Percentiles rank a stretch among this genome's conserved stretches.
Evolutionary conservation across 1,140 invertebrate genomes (phyloP).

Genomic region (Drosophila elegans): DNA sequence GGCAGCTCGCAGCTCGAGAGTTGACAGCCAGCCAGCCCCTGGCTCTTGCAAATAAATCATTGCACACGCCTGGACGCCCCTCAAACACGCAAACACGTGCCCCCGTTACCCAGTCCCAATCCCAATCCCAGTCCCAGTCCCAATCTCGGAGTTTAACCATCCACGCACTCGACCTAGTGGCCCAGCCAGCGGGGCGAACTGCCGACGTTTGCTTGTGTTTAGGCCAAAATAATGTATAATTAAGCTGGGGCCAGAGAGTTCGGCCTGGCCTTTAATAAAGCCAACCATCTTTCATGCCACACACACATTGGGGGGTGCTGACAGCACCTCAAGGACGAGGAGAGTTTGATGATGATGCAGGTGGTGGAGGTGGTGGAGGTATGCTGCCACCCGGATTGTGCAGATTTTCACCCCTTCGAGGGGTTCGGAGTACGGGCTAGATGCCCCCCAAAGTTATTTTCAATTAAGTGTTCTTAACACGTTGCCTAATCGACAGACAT

Average conservation of each 20-base stretch:
- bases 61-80: slow-evolving; percentile 60
- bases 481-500: slow-evolving; percentile 50
- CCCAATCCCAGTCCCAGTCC: background rate
- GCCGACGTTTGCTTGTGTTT: slow-evolving; percentile 37
- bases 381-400: background rate
- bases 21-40: slow-evolving; percentile 46
- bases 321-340: slow-evolving; percentile 20
- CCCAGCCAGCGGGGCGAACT: slow-evolving; percentile 15
- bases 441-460: slow-evolving; percentile 40
- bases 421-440: background rate
- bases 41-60: slow-evolving; percentile 60
- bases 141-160: background rate
- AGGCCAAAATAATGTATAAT: slow-evolving; percentile 61
- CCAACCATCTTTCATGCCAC: slow-evolving; percentile 53
- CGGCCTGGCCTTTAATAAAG: slow-evolving; percentile 48
- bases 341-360: background rate
- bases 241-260: slow-evolving; percentile 45
- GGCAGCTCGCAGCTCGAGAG: slow-evolving; percentile 24
- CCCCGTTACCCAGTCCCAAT: slow-evolving; percentile 2
- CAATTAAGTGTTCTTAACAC: slow-evolving; percentile 57
- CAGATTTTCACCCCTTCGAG: slow-evolving; percentile 11
- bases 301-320: slow-evolving; percentile 24
- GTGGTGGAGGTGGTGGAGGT: background rate
- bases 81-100: slow-evolving; percentile 45
- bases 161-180: background rate